Conservation (phyloP, 64 coral and sea anemone species). For the Montipora efflorescens region DNA sequence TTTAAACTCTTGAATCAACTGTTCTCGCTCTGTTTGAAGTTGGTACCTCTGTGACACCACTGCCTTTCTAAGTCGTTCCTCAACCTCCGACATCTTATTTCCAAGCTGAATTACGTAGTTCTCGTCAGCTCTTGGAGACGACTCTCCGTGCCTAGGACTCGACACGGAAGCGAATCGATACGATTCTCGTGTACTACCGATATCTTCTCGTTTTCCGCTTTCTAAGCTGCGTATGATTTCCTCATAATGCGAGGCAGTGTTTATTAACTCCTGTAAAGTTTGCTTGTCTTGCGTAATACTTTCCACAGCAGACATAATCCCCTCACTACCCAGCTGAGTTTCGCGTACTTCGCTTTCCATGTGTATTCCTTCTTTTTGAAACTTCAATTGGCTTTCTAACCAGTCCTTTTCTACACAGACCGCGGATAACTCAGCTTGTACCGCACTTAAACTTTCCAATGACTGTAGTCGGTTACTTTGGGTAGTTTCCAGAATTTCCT, state of each 20-base stretch:
- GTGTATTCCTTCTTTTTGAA: constrained; percentile 4
- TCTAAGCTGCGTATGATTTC: constrained; percentile 85
- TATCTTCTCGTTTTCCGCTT: constrained; percentile 10
- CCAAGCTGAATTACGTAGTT: constrained; percentile 68
- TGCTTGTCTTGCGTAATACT: constrained; percentile 75
- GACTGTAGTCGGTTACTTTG: constrained; percentile 66
- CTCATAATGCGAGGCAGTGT: constrained; percentile 80
- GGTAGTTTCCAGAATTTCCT: constrained; percentile 71
- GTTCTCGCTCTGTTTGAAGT: constrained; percentile 80
- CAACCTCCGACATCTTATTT: constrained; percentile 87
- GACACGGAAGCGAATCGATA: constrained; percentile 13
- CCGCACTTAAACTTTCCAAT: constrained; percentile 67
- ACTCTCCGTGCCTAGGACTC: neutral
- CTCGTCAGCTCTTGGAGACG: constrained; percentile 18
- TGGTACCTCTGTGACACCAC: constrained; percentile 92
- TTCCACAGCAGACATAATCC: constrained; percentile 78
- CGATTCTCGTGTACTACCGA: neutral
- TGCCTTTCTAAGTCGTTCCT: constrained; percentile 85
- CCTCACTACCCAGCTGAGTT: constrained; percentile 27
- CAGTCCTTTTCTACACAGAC: constrained; percentile 74
- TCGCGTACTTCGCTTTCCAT: neutral
- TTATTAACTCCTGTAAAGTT: constrained; percentile 79
- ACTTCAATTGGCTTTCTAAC: constrained; percentile 75
- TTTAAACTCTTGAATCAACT: constrained; percentile 90
- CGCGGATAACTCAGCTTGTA: constrained; percentile 75